phyloP scores from a whole-genome alignment of 2,797 vertebrate genomes.

The Periophthalmus magnuspinnatus region DNA sequence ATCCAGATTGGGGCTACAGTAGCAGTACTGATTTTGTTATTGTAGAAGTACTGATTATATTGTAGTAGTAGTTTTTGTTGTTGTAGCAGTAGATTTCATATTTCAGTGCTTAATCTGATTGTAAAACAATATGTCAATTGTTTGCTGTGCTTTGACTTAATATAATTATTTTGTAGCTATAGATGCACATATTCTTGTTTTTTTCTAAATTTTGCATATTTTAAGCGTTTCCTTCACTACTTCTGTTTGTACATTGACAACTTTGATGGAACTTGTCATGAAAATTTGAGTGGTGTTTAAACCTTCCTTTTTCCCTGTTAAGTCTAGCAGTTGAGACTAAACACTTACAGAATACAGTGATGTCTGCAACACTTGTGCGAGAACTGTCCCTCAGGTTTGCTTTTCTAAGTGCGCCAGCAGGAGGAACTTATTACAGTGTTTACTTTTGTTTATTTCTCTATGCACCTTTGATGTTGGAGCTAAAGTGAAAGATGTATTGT shows the following conservation, averaged over 20 bases:
- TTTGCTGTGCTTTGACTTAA: neutral
- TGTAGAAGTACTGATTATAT: neutral
- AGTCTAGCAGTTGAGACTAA: constrained; percentile 63
- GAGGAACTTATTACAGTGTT: constrained; percentile 3
- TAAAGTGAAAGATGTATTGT: constrained; percentile 3
- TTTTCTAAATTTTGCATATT: neutral
- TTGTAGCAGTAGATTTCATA: neutral
- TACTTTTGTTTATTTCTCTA: constrained; percentile 22
- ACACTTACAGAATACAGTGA: constrained; percentile 43
- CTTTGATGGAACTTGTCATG: neutral
- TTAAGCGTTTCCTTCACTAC: neutral
- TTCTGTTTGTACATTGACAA: constrained; percentile 10
- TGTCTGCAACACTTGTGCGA: constrained; percentile 23
- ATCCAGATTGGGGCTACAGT: neutral
- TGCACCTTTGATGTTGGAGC: constrained; percentile 4
- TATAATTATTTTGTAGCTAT: neutral
- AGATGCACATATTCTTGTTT: neutral
- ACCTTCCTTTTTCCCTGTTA: constrained; percentile 52
- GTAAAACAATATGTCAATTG: neutral
- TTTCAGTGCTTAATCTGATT: neutral
- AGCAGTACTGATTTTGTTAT: too few species aligned
- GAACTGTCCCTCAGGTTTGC: constrained; percentile 21
- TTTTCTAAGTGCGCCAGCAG: constrained; percentile 7
- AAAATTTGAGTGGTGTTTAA: constrained; percentile 27
- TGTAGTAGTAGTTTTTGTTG: neutral